Evolutionary conservation across 1,140 invertebrate species (phyloP).

Genomic region (Apis dorsata): DNA sequence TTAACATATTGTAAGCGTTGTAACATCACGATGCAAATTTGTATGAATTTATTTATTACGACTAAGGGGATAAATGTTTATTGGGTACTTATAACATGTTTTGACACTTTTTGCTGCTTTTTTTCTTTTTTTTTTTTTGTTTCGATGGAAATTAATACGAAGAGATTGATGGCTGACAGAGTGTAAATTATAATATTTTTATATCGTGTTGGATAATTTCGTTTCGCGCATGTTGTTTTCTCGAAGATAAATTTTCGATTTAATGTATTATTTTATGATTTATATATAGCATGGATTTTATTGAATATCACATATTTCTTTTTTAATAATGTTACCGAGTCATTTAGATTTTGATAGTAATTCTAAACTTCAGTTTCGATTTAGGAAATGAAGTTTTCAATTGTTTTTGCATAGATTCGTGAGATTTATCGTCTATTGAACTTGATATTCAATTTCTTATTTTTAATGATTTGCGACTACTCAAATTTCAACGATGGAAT

Average conservation of each 20-base stretch:
- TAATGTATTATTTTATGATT: no score
- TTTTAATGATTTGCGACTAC: background rate
- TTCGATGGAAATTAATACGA: background rate
- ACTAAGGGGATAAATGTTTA: background rate
- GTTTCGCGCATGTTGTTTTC: no score
- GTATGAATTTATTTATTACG: constrained; percentile 11
- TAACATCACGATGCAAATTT: constrained; percentile 2
- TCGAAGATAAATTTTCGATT: background rate
- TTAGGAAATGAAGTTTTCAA: background rate
- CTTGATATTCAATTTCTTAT: background rate
- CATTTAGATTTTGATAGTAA: background rate
- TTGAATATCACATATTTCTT: background rate
- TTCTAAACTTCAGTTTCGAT: background rate
- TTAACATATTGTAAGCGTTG: background rate
- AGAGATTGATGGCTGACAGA: constrained; percentile 9
- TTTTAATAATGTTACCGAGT: background rate
- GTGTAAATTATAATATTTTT: background rate
- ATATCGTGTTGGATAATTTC: background rate
- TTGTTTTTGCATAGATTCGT: background rate
- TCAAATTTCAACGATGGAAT: background rate
- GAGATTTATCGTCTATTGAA: constrained; percentile 4
- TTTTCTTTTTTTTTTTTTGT: background rate
- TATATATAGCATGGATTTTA: background rate
- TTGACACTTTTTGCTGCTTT: background rate
- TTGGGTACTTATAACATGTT: background rate